Evolutionary conservation across 2,888 invertebrate species (phyloP), one percentile per base, ranked within the genome.

Genomic region (Lutraria lutraria): DNA sequence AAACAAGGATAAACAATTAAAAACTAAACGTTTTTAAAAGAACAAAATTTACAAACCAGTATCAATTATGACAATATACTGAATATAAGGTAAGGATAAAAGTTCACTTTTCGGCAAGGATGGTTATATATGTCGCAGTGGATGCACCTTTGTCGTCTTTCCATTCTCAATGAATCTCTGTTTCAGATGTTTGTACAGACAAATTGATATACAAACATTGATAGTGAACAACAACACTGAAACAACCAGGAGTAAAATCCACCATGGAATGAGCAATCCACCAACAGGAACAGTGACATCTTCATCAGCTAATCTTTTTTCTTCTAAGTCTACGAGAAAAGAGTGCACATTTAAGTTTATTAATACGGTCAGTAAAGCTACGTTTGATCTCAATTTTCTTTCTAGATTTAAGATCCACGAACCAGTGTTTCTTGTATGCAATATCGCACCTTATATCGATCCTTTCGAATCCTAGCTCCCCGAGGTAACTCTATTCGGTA

Each of bases 261-360:
- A 81, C 81, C 81, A 81, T 2, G 81, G 21, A 12, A 81, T 54
- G 16, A 29, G 16, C 56, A 81, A 15, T n/a, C 81, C 81, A 56
- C 19, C 34, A 76, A 34, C 29, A 76, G 12, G 1, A n/a, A 25
- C 0, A 21, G 34, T 16, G 6, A 31, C 76, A 13, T 76, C 76
- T 16, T 34, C 72, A 29, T 21, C 63, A 10, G 12, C 25, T n/a
- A 25, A 0, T 10, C n/a, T 25, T 25, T 25, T 68, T 3, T 68
- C 12, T 25, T 6, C 0, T 8, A 25, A 12, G 25, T 68, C 25
- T 10, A 2, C 63, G 13, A 25, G 10, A 12, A 68, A 68, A 63
- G 63, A 63, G 13, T n/a, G n/a, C n/a, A n/a, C n/a, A 63, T 6
- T 63, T n/a, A 21, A 21, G 15, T 19, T 12, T 53, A 12, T 8